Conservation (phyloP, 2,797 vertebrate species). For the Sciurus carolinensis region DNA sequence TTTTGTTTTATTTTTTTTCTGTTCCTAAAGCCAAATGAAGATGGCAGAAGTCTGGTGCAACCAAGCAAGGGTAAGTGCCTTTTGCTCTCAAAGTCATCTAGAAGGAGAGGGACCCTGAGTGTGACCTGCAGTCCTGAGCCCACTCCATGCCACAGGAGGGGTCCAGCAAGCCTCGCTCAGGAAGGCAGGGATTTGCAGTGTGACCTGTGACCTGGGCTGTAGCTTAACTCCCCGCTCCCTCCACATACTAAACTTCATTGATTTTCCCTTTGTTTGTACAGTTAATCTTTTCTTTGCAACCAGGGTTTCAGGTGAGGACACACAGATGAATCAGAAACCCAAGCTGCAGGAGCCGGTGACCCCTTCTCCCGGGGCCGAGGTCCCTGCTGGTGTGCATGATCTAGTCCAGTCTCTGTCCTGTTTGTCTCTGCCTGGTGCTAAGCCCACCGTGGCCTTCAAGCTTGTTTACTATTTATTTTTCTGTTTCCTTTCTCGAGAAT, state of each 20-base stretch:
- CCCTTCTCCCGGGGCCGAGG: accelerated
- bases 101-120: slow-evolving; percentile 66
- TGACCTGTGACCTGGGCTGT: neutral
- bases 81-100: slow-evolving; percentile 73
- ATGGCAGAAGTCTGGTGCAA: slow-evolving; percentile 62
- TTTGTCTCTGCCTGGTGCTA: accelerated
- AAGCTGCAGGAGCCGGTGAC: accelerated
- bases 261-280: neutral
- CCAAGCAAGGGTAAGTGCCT: slow-evolving; percentile 71
- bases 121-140: slow-evolving; percentile 52
- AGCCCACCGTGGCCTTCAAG: neutral
- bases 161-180: neutral
- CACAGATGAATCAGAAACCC: neutral
- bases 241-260: neutral
- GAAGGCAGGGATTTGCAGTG: neutral
- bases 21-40: slow-evolving; percentile 66
- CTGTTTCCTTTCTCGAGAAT: neutral
- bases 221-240: neutral
- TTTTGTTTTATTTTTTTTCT: slow-evolving; percentile 33
- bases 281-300: neutral
- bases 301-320: accelerated
- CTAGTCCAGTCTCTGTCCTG: no score
- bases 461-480: neutral
- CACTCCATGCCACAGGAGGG: neutral
- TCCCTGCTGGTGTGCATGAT: accelerated